Base-by-base conservation (phyloP, 2,797 vertebrate species). In the Phoebastria nigripes region DNA sequence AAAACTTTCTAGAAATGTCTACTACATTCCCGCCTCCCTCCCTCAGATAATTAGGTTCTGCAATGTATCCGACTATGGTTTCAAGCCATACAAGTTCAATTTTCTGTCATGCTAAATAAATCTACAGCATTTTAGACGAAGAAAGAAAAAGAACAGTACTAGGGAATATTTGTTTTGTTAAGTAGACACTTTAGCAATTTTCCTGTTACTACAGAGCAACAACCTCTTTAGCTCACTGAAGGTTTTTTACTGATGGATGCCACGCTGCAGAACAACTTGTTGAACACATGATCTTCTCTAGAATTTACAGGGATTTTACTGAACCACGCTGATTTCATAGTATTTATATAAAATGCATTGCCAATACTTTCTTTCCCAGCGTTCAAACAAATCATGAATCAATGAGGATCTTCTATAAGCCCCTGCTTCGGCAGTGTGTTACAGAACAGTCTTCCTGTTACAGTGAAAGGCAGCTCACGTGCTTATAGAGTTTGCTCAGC, bases 401-500 rank as follows among this genome's bases (percentile, higher is more conserved):
- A 66, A 2, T 0, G 2, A 77, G 12, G 37, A 71, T 33, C 15
- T 69, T 49, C 58, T 33, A 2, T 31, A 39, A 33, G 4, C 35
- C 28, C 33, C 41, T n/a, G 58, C 21, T 77, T 33, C 77, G 69
- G 39, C 72, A 49, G 9, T 0, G 5, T 1, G 1, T 2, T 73
- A 39, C 0, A 1, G 33, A 69, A 44, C 24, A 61, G 51, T 15
- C 35, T 22, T 66, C 24, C 42, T 28, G 18, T 9, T 33, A 37
- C 15, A 46, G 41, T 0, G 1, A 35, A 49, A 84, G 7, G 14
- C 1, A 1, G 52, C 44, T 87, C 56, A 6, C 0, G 0, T 8
- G n/a, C 55, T 72, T n/a, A 63, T 5, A n/a, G 39, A 24, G 22
- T n/a, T 61, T 56, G 72, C 33, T 66, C 42, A 42, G 47, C 16